A percentile compares a stretch with the other conserved stretches of the same genome.
Evolutionary conservation across 2,113 vertebrate species (phyloP).

Genomic region (Notechis scutatus): DNA sequence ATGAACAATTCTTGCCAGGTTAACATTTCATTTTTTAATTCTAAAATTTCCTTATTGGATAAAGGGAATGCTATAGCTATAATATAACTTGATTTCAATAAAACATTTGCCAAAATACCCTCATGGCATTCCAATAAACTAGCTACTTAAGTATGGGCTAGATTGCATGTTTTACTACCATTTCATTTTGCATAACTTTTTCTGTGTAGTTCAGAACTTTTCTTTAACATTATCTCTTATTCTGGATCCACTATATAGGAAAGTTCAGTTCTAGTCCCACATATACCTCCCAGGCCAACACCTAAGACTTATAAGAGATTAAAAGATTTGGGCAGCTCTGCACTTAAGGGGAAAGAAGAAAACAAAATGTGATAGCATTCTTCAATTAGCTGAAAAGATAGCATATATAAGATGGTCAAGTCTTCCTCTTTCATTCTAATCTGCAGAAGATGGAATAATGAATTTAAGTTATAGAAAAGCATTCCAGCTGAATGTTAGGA

Average conservation of each 20-base stretch:
- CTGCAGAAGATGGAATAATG: neutral
- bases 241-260: neutral
- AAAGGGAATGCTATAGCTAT: neutral
- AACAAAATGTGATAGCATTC: neutral
- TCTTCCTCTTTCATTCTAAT: neutral
- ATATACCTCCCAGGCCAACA: neutral
- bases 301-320: neutral
- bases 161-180: neutral
- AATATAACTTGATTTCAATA: neutral
- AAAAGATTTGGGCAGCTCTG: neutral
- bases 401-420: neutral
- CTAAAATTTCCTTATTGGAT: neutral
- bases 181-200: neutral
- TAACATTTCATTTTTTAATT: neutral
- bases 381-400: neutral
- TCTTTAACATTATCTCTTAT: neutral
- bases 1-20: neutral
- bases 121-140: neutral
- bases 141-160: neutral
- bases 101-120: neutral
- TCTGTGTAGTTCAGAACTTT: neutral
- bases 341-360: neutral
- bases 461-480: neutral
- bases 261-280: neutral
- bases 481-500: neutral